Base-by-base conservation (phyloP, 2,888 invertebrate species). In the Phorcus lineatus region DNA sequence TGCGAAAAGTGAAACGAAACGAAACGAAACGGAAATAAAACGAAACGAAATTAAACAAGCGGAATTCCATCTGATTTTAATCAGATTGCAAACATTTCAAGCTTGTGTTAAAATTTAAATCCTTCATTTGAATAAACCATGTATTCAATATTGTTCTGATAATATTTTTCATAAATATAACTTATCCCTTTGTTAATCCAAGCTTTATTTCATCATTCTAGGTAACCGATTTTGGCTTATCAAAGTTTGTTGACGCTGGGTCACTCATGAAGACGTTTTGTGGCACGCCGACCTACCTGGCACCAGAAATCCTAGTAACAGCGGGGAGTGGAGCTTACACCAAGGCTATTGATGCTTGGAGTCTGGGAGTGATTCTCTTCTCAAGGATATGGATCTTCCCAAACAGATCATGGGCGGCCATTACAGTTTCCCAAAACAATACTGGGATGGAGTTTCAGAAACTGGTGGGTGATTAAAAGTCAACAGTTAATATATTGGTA, bases 231-330 rank as follows among this genome's bases (percentile, higher is more conserved):
- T 98, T 98, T 94, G 98, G 98, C 9, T 93, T 98, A 83, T 97
- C 98, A 84, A 98, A 98, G 93, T 92, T 94, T 85, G 95, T 97
- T 86, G 95, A 96, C 54, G 95, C 96, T 76, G 91, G 96, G 86
- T 96, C 95, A 0, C 95, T 96, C 90, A 96, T 98, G 96, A 95
- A 95, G 89, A 98, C 98, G 0, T 95, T 97, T 92, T 98, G 98
- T 92, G 98, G 98, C 0, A 98, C 98, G 0, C 96, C 97, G 0
- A 94, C 95, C 78, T 98, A 98, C 92, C 95, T 97, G 57, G 98
- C 98, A 0, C 98, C 98, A 0, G 98, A 98, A 93, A 95, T 98
- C 62, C 93, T 98, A 0, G 88, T 94, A 62, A 95, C 95, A 0
- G 95, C 95, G 76, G 95, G 95, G 40, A 91, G 90, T 74, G 95